phyloP scores from a whole-genome alignment of 2,797 vertebrate species.

The Sebastolobus altivelis region DNA sequence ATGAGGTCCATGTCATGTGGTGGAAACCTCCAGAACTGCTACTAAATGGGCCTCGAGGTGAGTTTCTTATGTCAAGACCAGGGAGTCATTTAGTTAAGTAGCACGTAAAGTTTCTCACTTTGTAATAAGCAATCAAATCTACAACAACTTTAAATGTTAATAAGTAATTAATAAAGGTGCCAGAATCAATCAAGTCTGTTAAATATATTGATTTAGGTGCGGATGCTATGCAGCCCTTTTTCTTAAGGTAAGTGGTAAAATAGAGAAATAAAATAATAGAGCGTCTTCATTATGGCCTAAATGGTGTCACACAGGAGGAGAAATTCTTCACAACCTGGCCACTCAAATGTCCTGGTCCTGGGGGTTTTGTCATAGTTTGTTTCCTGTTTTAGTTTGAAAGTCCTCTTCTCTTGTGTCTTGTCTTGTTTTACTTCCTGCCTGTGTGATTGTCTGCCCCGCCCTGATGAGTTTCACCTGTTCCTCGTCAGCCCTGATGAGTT shows the following conservation, averaged over 20 bases:
- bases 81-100: neutral
- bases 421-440: no score
- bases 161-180: neutral
- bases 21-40: neutral
- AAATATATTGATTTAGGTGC: conserved; percentile 4
- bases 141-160: neutral
- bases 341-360: neutral
- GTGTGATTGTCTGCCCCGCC: no score
- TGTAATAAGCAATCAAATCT: neutral
- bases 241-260: neutral
- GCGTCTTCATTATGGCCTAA: neutral
- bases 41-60: neutral
- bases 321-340: neutral
- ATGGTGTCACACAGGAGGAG: neutral
- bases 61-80: neutral
- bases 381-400: no score
- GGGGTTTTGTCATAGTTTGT: no score
- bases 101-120: neutral
- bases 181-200: neutral
- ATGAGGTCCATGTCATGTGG: neutral
- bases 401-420: no score
- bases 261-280: neutral
- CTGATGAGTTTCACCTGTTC: no score
- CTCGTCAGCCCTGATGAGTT: no score
- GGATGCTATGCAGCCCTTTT: neutral